Evolutionary conservation across 2,888 invertebrate genomes (phyloP).

Genomic region (Conus canariensis): DNA sequence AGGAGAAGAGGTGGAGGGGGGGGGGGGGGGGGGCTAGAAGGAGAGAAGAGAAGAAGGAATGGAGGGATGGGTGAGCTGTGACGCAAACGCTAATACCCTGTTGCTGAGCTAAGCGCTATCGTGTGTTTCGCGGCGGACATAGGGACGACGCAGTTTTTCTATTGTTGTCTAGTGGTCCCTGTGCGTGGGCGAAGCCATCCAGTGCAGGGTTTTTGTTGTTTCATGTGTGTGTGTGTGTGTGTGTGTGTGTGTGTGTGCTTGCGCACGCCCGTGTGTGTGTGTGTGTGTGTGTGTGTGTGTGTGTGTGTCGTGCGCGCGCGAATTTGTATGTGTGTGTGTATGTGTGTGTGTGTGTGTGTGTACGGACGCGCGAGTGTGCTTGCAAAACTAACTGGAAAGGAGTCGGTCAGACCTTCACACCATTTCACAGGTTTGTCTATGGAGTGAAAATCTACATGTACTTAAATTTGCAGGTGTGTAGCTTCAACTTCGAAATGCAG

Average conservation of each 20-base stretch:
- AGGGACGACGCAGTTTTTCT: too few species aligned
- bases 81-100: neutral
- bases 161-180: too few species aligned
- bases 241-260: neutral
- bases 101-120: neutral
- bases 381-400: too few species aligned
- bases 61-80: neutral
- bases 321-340: too few species aligned
- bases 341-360: too few species aligned
- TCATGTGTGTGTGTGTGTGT: neutral
- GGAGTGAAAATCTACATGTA: too few species aligned
- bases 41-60: neutral
- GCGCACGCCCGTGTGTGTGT: neutral
- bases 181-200: too few species aligned
- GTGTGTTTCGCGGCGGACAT: neutral
- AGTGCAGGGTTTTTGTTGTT: neutral
- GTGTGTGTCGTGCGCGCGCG: neutral
- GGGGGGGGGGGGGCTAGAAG: neutral
- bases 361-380: too few species aligned
- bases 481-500: too few species aligned
- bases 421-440: too few species aligned
- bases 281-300: neutral
- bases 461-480: too few species aligned
- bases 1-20: neutral
- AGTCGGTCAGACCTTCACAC: too few species aligned